Conservation (phyloP, 2,888 invertebrate species). For the Ctenicera cuprea region DNA sequence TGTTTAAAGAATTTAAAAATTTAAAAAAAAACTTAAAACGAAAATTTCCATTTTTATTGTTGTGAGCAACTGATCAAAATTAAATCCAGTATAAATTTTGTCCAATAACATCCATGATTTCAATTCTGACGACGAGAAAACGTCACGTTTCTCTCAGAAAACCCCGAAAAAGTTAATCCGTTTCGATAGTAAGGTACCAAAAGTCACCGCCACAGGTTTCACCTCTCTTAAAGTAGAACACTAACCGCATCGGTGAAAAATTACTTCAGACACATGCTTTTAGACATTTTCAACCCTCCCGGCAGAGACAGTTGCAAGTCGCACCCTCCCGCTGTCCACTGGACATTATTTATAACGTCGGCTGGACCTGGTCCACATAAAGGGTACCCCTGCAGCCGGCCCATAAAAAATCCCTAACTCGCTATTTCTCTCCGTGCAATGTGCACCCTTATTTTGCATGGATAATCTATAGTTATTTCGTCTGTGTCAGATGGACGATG, state of each 20-base stretch:
- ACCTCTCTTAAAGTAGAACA: constrained; percentile 48
- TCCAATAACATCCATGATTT: too few relatives aligned
- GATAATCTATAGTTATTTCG: constrained; percentile 45
- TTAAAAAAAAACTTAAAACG: too few relatives aligned
- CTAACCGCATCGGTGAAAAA: constrained; percentile 49
- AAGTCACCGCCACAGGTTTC: constrained; percentile 29
- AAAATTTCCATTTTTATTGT: too few relatives aligned
- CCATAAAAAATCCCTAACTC: constrained; percentile 67
- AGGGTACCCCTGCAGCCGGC: constrained; percentile 63
- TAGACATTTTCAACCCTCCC: constrained; percentile 51
- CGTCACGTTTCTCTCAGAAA: too few relatives aligned
- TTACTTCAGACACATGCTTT: constrained; percentile 52
- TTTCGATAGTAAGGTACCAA: neutral
- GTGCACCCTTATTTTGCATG: constrained; percentile 51
- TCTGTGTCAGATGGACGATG: constrained; percentile 33
- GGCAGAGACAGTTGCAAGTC: constrained; percentile 63
- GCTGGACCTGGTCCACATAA: constrained; percentile 68
- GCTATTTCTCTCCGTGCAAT: constrained; percentile 62
- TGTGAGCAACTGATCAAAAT: too few relatives aligned
- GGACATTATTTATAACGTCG: constrained; percentile 67
- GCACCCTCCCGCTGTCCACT: constrained; percentile 64
- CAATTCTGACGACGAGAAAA: too few relatives aligned
- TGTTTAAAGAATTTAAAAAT: too few relatives aligned
- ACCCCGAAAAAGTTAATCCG: neutral
- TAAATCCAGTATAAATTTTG: too few relatives aligned